phyloP scores from a whole-genome alignment of 2,888 invertebrate species.

The Acronicta alni region DNA sequence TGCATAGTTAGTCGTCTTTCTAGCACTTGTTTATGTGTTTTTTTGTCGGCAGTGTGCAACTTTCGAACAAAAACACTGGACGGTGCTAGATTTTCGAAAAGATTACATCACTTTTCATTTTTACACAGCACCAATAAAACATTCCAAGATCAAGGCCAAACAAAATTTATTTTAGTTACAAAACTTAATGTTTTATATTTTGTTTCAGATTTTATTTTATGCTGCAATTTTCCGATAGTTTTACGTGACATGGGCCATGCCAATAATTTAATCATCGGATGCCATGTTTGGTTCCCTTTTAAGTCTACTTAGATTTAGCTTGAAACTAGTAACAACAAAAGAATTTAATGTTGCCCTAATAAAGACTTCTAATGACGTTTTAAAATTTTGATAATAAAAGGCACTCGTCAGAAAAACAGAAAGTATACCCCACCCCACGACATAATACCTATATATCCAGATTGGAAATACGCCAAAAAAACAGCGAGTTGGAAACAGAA shows the following conservation, averaged over 20 bases:
- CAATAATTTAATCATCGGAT: not conserved
- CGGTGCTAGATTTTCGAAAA: slow-evolving; percentile 16
- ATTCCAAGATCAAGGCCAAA: slow-evolving; percentile 42
- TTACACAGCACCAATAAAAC: slow-evolving; percentile 26
- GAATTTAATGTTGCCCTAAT: not conserved
- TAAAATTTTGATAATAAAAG: too few relatives aligned
- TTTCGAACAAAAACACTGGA: slow-evolving; percentile 26
- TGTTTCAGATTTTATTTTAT: not conserved
- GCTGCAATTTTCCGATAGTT: not conserved
- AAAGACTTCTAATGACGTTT: not conserved
- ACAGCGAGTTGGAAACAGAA: slow-evolving; percentile 32
- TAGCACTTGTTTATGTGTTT: slow-evolving; percentile 19
- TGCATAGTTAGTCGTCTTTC: slow-evolving; percentile 31
- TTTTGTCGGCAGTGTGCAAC: slow-evolving; percentile 25
- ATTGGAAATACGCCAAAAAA: slow-evolving; percentile 38
- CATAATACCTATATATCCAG: slow-evolving; percentile 5
- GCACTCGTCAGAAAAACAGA: slow-evolving; percentile 10
- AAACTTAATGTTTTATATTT: slow-evolving; percentile 19
- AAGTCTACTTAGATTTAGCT: not conserved
- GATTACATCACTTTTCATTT: slow-evolving; percentile 45
- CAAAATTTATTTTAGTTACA: slow-evolving; percentile 39
- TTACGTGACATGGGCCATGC: not conserved
- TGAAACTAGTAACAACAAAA: not conserved
- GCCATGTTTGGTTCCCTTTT: not conserved
- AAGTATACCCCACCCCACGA: slow-evolving; percentile 12